Evolutionary conservation across 2,113 vertebrate genomes (phyloP).

Genomic region (Tilapia sparmanii): DNA sequence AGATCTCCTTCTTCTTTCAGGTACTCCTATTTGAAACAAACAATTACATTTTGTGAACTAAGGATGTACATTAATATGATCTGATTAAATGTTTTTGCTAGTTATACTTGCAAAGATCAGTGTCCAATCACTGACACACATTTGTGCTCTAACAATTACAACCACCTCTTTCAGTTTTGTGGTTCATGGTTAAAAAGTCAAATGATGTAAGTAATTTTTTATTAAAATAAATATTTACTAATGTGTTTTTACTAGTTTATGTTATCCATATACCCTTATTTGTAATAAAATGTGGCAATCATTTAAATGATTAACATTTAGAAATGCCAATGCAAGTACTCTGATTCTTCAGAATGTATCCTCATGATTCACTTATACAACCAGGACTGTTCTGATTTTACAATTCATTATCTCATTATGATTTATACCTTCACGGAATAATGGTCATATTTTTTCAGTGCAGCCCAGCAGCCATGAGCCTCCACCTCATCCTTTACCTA

Average conservation of each 20-base stretch:
- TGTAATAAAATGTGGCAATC: neutral
- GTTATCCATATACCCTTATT: neutral
- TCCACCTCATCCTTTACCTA: slow-evolving; percentile 21
- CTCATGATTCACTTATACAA: neutral
- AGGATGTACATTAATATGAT: accelerated
- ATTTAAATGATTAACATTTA: neutral
- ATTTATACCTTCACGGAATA: slow-evolving; percentile 25
- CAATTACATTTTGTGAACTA: accelerated
- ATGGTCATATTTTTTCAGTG: neutral
- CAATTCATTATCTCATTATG: neutral
- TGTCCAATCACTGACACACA: neutral
- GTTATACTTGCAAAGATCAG: accelerated
- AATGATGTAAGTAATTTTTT: neutral
- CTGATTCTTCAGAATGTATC: neutral
- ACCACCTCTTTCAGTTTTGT: neutral
- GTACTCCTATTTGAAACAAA: slow-evolving; percentile 51
- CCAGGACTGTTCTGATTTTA: neutral
- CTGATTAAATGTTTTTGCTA: accelerated
- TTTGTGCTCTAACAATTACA: neutral
- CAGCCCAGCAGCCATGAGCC: neutral
- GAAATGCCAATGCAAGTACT: accelerated
- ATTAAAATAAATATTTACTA: neutral
- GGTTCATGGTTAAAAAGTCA: neutral
- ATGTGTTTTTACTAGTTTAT: neutral
- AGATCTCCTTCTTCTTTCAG: slow-evolving; percentile 40